Percentiles rank a stretch among this genome's conserved stretches.
These are phyloP conservation scores for Chiloscyllium plagiosum DNA, from an alignment of 2,113 vertebrate species.

Conservation along the genomic window DNA sequence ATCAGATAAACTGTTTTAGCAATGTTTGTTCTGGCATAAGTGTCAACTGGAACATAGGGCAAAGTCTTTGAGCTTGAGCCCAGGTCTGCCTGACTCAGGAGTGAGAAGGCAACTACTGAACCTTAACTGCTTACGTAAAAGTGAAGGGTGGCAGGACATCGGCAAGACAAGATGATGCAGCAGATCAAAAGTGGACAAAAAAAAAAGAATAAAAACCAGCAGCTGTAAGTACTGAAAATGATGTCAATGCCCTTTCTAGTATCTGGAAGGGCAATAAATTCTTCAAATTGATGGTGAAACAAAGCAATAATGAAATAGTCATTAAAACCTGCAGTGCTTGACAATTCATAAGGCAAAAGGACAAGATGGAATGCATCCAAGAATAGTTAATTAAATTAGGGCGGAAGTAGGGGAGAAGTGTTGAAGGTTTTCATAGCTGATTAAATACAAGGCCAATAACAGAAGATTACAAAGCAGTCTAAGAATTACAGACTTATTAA, in stretches of 20 bases:
- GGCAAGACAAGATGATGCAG: neutral
- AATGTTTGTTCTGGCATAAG: neutral
- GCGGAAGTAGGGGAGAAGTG: neutral
- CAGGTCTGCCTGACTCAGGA: neutral
- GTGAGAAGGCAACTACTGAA: neutral
- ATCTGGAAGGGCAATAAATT: neutral
- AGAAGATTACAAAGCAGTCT: neutral
- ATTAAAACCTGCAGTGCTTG: neutral
- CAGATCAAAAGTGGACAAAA: neutral
- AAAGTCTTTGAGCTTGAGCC: neutral
- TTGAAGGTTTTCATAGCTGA: slow-evolving; percentile 15
- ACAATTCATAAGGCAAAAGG: neutral
- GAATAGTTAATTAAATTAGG: slow-evolving; percentile 25
- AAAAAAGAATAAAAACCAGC: neutral
- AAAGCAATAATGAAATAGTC: neutral
- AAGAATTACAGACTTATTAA: neutral
- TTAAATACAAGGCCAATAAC: neutral
- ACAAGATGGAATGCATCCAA: neutral
- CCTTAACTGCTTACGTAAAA: neutral
- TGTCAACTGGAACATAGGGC: neutral
- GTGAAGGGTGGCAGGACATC: neutral
- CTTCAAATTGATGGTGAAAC: neutral
- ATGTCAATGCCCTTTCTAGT: neutral
- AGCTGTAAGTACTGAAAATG: neutral
- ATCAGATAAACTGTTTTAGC: neutral